Evolutionary conservation across 2,797 vertebrate species (phyloP), one percentile per base, ranked within the genome.

Genomic region (Austrolebias charrua): DNA sequence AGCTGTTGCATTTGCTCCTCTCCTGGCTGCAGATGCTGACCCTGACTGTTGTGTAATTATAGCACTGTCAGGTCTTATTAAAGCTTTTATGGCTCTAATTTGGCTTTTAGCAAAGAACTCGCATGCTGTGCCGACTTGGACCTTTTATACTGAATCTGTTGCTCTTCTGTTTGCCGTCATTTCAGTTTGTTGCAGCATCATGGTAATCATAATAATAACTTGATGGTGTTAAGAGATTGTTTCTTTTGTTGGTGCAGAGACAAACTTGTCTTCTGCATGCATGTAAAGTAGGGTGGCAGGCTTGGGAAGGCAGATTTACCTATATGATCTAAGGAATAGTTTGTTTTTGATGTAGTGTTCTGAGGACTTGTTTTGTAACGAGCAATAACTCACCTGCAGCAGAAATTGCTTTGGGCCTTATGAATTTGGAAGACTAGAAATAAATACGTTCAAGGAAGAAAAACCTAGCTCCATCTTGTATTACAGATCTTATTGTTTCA

Each of bases 61-160:
- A 73, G 55, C 42, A 43, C 68, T 73, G 66, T 63, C 69, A 63
- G 58, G 68, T 65, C 63, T 28, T 14, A 55, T 75, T 72, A 73
- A 75, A 63, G 51, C 65, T 75, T 63, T 55, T 60, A 6, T 13
- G 31, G 24, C 58, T 57, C 31, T 10, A 60, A 65, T 71, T 72
- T 47, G 49, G 42, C 35, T 33, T 1, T 44, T 28, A 53, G 40
- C 8, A 48, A 53, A 49, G 31, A 31, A 28, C n/a, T 63, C 19
- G 44, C 46, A 9, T 47, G 29, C 60, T 55, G 43, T 69, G 10
- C 46, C 44, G 35, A 29, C 9, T 49, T 44, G 29, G 18, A 47
- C 35, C 44, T 6, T 24, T 16, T 61, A 45, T 60, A 46, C 50
- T 5, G 2, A n/a, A 14, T 49, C 1, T 6, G 0, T 35, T 49